These are phyloP conservation scores for Balaenoptera acutorostrata DNA, from an alignment of 2,113 vertebrate genomes.

Conservation along the genomic window DNA sequence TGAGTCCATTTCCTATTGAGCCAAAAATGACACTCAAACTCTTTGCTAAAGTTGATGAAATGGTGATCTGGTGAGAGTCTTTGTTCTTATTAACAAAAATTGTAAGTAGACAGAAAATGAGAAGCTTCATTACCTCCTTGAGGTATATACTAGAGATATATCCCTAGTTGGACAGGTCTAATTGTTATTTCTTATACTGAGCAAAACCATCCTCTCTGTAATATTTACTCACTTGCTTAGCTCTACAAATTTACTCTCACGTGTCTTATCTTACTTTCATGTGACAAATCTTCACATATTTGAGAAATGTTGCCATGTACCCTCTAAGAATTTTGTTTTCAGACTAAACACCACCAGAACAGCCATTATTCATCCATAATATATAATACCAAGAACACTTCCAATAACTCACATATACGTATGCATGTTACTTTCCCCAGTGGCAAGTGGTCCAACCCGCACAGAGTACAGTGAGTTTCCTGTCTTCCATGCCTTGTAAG, in stretches of 20 bases:
- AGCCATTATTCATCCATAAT: neutral
- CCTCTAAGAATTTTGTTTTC: neutral
- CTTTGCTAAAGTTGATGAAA: neutral
- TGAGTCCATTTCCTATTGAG: neutral
- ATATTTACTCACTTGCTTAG: neutral
- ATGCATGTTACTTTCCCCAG: neutral
- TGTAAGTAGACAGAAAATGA: neutral
- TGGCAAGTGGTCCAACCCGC: neutral
- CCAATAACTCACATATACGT: neutral
- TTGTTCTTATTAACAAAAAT: slow-evolving; percentile 29
- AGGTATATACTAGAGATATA: neutral
- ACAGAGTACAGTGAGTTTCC: neutral
- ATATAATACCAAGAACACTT: neutral
- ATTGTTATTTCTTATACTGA: neutral
- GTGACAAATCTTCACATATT: neutral
- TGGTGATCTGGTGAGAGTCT: neutral
- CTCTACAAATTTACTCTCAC: neutral
- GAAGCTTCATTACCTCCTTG: neutral
- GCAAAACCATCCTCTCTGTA: neutral
- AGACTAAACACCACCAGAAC: neutral
- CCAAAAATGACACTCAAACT: neutral
- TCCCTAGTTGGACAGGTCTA: neutral
- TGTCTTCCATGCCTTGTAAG: neutral
- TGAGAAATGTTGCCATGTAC: neutral
- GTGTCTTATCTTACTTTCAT: neutral